Evolutionary conservation across 2,888 invertebrate species (phyloP), one percentile per base, ranked within the genome.

Genomic region (Encarsia formosa): DNA sequence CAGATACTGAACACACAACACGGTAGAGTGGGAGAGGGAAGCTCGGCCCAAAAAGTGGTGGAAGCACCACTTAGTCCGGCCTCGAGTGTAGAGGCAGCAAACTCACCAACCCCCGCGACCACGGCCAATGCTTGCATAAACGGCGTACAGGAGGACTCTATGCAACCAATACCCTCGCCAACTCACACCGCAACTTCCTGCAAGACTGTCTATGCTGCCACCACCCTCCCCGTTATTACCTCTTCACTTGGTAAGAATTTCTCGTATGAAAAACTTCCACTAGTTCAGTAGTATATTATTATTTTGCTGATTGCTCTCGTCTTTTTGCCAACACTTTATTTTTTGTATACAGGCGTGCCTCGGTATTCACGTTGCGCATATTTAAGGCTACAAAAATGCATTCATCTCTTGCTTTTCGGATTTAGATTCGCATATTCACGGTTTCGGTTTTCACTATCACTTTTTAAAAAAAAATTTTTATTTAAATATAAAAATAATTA

Each of bases 1-100:
- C 90, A 90, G 77, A 87, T 88, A 59, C 75, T 91, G 60, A 88
- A 87, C 56, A 77, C 76, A 56, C 77, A 78, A 63, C 73, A 65
- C 22, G 73, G 66, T 16, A 62, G 65, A n/a, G 65, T 66, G 47
- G 61, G 60, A n/a, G 31, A 57, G 58, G 43, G 60, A 60, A 11
- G 18, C 13, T 18, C 15, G 15, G 5, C 34, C 34, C 34, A 8
- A 35, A 64, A 63, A 42, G 61, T 58, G 52, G 63, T 61, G 45
- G 68, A 67, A 54, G 63, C 68, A 41, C 67, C 65, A 35, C 64
- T 66, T 50, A 68, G 68, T 51, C 67, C 67, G 26, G 67, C 66
- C 37, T 67, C 67, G 44, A 63, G 63, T 46, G 65, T 67, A 51
- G 67, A 68, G 50, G 66, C 66, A 26, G 67, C 64, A 24, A 65